Conservation (phyloP, 2,113 vertebrate species). For the Seriola rivoliana region DNA sequence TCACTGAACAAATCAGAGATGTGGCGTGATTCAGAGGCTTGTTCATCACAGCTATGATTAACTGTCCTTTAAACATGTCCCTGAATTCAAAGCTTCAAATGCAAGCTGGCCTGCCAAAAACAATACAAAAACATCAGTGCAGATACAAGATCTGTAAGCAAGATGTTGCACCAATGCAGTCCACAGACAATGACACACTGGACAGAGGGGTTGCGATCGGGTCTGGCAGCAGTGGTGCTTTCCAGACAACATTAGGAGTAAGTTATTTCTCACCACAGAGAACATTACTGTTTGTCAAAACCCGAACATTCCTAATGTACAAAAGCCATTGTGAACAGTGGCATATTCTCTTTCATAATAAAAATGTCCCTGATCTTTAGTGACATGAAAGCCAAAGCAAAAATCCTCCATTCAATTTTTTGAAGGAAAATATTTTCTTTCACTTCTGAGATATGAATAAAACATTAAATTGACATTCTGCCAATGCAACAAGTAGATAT, state of each 20-base stretch:
- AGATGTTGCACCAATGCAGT: not conserved
- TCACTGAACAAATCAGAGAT: not conserved
- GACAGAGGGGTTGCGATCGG: not conserved
- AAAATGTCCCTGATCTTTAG: slow-evolving; percentile 20
- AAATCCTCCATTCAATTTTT: slow-evolving; percentile 21
- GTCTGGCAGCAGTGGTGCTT: not conserved
- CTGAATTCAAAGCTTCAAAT: not conserved
- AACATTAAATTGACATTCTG: slow-evolving; percentile 72
- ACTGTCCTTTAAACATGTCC: not conserved
- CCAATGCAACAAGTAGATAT: slow-evolving; percentile 69
- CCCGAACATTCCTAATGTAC: not conserved
- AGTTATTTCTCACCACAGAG: not conserved
- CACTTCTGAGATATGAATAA: slow-evolving; percentile 54
- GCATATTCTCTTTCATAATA: not conserved
- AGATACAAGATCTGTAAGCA: not conserved
- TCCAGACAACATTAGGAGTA: not conserved
- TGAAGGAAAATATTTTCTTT: slow-evolving; percentile 39
- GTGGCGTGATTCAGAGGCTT: not conserved
- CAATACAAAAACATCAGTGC: no score
- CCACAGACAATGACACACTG: not conserved
- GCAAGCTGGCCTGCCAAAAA: not conserved
- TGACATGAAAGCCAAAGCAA: not conserved
- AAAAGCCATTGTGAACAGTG: not conserved
- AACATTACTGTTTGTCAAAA: not conserved
- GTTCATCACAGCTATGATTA: not conserved